Conservation (phyloP, 1,140 invertebrate species). For the Euwallacea similis region DNA sequence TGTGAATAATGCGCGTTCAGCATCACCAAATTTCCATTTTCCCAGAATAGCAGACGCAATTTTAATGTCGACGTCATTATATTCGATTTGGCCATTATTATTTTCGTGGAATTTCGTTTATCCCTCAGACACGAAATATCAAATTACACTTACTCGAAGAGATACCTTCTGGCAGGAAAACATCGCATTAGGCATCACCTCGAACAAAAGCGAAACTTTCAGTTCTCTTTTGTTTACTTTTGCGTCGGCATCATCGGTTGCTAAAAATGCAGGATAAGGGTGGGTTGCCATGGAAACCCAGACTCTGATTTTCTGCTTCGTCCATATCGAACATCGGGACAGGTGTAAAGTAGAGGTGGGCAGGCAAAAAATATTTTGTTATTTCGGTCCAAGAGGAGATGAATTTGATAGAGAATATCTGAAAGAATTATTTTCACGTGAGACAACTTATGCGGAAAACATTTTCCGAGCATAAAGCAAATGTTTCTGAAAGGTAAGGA, state of each 20-base stretch:
- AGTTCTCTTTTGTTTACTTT: background rate
- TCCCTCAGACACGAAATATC: background rate
- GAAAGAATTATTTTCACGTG: no score
- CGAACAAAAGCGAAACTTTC: constrained; percentile 3
- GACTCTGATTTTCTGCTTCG: background rate
- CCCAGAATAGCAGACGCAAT: no score
- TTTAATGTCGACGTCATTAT: no score
- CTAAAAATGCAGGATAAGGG: background rate
- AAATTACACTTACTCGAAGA: background rate
- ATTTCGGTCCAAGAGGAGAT: background rate
- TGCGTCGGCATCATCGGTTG: background rate
- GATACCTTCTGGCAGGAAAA: background rate
- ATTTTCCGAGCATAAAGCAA: no score
- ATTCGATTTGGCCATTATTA: background rate
- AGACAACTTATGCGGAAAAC: no score
- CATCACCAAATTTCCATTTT: no score
- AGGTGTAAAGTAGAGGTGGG: background rate
- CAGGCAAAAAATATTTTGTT: background rate
- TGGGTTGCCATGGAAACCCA: background rate
- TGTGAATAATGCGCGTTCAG: no score
- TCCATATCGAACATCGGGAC: background rate
- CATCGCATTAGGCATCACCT: background rate
- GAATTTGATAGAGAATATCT: no score
- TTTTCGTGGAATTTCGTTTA: background rate
- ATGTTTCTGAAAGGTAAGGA: no score